phyloP scores from a whole-genome alignment of 1,140 invertebrate genomes.

The Euura saliciscinereae region DNA sequence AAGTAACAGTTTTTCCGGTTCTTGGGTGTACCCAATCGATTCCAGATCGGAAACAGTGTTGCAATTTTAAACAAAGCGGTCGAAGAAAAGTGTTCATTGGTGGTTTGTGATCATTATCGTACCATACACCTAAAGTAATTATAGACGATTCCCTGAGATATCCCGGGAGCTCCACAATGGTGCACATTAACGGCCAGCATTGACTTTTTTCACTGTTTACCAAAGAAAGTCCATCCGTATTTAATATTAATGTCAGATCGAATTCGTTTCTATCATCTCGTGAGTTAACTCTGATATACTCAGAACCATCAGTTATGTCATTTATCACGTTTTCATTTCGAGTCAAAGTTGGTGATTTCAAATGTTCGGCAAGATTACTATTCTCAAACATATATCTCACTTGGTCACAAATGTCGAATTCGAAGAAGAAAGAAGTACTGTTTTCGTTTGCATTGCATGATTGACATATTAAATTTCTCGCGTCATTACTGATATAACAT shows the following conservation, averaged over 20 bases:
- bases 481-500: constrained; percentile 12
- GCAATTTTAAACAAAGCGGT: constrained; percentile 27
- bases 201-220: constrained; percentile 17
- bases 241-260: constrained; percentile 23
- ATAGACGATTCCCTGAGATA: constrained; percentile 25
- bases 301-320: constrained; percentile 25
- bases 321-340: constrained; percentile 14
- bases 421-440: not conserved
- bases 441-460: constrained; percentile 8
- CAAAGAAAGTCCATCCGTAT: constrained; percentile 23
- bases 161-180: constrained; percentile 21
- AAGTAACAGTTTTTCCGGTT: constrained; percentile 18
- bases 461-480: constrained; percentile 12
- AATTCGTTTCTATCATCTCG: constrained; percentile 15
- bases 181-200: constrained; percentile 23
- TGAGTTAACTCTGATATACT: constrained; percentile 27
- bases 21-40: constrained; percentile 30
- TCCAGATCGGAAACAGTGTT: constrained; percentile 27
- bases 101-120: constrained; percentile 21
- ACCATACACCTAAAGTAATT: constrained; percentile 24
- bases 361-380: constrained; percentile 19
- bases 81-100: constrained; percentile 27
- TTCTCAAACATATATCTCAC: constrained; percentile 23
- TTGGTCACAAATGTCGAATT: constrained; percentile 16
- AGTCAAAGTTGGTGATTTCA: constrained; percentile 1